Base-by-base conservation (phyloP, 2,888 invertebrate genomes). In the Synergus umbraculus region DNA sequence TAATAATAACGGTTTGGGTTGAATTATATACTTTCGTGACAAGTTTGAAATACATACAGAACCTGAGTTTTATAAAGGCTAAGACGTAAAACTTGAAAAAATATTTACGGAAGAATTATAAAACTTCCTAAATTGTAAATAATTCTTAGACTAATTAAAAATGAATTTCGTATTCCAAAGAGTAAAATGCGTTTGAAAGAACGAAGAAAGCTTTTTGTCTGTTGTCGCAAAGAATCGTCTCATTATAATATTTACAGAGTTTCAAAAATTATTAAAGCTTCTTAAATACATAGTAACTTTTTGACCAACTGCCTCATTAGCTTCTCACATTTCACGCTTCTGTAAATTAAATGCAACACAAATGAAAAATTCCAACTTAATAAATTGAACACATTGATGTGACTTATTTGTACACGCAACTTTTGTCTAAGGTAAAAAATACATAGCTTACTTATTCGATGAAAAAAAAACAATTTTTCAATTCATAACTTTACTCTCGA, bases 61-160 rank as follows among this genome's bases (percentile, higher is more conserved):
- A 67, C 18, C n/a, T 67, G 22, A 22, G 18, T 67, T 67, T 67
- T 44, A 67, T 22, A 67, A 67, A 67, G 18, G 67, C 67, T 67
- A 46, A 22, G 37, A 43, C 37, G n/a, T 41, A 66, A 66, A 44
- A 22, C 9, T 67, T 44, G 44, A 22, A 67, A 46, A 18, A 44
- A 67, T 67, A 44, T 43, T 2, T 60, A 12, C 18, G 60, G 60
- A 60, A 60, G 60, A 60, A 60, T 22, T 9, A 4, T 22, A 22
- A 60, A 22, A 9, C 22, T 60, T 60, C 60, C 9, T 22, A n/a
- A 67, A 67, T 44, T n/a, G 67, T 67, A 46, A 66, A 41, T 67
- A 46, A 18, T 67, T 67, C 43, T 22, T 67, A 67, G 22, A 67
- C 18, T 44, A 46, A 13, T 67, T 67, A n/a, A 43, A 67, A 10